Conservation (phyloP, 2,888 invertebrate genomes). For the Oxyteleia sp. region DNA sequence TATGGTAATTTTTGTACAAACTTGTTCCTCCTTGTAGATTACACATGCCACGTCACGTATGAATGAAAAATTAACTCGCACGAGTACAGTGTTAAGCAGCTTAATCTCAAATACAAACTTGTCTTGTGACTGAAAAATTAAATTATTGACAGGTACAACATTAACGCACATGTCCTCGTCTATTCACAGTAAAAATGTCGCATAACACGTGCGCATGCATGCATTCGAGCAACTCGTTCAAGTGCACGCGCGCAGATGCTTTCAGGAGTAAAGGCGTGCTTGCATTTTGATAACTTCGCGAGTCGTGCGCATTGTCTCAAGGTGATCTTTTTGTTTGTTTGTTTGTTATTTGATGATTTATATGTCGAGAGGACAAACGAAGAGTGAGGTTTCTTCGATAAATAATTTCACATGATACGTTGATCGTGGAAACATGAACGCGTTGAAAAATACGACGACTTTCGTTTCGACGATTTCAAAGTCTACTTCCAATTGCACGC, state of each 20-base stretch:
- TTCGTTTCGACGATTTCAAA: not conserved
- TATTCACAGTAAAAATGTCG: conserved; percentile 40
- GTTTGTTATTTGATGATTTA: conserved; percentile 9
- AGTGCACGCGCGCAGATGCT: conserved; percentile 37
- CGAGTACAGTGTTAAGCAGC: conserved; percentile 41
- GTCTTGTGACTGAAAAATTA: conserved; percentile 1
- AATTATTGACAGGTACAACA: conserved; percentile 52
- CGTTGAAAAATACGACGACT: conserved; percentile 15
- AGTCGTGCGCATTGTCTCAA: conserved; percentile 48
- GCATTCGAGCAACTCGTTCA: conserved; percentile 18
- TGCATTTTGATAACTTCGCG: conserved; percentile 1
- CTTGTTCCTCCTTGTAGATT: no score
- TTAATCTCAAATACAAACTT: conserved; percentile 34
- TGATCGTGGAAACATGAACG: conserved; percentile 51
- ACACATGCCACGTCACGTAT: no score
- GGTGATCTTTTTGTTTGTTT: no score
- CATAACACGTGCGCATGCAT: conserved; percentile 66
- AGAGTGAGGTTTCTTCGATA: not conserved
- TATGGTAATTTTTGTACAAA: no score
- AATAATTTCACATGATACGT: conserved; percentile 36
- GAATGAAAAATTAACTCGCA: conserved; percentile 32
- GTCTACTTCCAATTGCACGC: not conserved
- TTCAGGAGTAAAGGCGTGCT: conserved; percentile 3
- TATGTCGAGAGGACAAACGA: conserved; percentile 3
- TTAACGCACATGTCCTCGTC: conserved; percentile 46